Evolutionary conservation across 2,888 invertebrate species (phyloP).

Genomic region (Tupiocoris notatus): DNA sequence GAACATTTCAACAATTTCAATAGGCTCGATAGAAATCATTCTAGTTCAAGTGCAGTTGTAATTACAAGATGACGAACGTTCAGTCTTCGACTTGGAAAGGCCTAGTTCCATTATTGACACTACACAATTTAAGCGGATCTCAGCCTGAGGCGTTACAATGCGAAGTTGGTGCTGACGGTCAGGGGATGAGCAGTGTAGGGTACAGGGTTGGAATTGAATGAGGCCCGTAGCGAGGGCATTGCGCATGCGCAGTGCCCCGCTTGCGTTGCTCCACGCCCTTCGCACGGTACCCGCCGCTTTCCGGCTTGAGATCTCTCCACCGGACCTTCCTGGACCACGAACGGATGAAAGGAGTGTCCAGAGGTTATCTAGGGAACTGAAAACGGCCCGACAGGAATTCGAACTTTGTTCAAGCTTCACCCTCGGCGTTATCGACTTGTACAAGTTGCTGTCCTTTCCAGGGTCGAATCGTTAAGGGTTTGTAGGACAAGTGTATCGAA

Average conservation of each 20-base stretch:
- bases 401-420: not conserved
- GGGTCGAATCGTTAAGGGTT: not conserved
- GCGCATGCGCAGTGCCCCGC: constrained; percentile 33
- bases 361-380: constrained; percentile 1
- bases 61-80: too few relatives aligned
- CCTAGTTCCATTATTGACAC: too few relatives aligned
- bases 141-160: not conserved
- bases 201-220: not conserved
- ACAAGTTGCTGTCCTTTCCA: not conserved
- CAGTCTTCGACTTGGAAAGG: too few relatives aligned
- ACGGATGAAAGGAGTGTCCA: constrained; percentile 12
- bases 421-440: not conserved
- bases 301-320: not conserved
- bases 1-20: too few relatives aligned
- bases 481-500: not conserved
- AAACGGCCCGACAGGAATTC: not conserved
- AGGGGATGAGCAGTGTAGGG: not conserved
- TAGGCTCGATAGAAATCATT: too few relatives aligned
- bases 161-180: not conserved
- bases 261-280: constrained; percentile 11
- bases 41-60: too few relatives aligned
- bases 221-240: constrained; percentile 4
- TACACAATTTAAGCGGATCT: not conserved
- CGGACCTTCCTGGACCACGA: not conserved
- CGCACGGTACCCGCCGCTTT: not conserved